Evolutionary conservation across 2,113 vertebrate genomes (phyloP).

Genomic region (Eptatretus burgeri): DNA sequence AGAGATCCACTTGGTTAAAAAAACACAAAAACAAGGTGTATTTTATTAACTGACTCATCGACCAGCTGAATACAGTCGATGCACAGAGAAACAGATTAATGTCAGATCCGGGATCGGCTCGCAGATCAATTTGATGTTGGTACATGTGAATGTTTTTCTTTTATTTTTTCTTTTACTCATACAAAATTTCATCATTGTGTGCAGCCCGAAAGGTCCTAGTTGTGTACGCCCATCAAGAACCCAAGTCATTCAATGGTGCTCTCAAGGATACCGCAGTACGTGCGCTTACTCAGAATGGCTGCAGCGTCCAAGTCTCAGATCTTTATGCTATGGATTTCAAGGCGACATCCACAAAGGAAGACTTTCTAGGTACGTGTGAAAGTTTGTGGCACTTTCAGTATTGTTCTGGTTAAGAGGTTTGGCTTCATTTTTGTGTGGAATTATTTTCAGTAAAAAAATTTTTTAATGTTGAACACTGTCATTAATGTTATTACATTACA

Average conservation of each 20-base stretch:
- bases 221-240: conserved; percentile 26
- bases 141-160: too few relatives aligned
- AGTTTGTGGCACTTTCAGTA: not conserved
- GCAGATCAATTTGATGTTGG: too few relatives aligned
- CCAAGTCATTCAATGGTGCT: conserved; percentile 28
- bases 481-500: not conserved
- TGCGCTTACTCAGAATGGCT: conserved; percentile 17
- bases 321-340: conserved; percentile 32
- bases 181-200: not conserved
- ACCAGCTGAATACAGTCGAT: too few relatives aligned
- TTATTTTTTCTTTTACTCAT: too few relatives aligned
- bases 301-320: conserved; percentile 24
- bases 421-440: not conserved
- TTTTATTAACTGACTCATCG: too few relatives aligned
- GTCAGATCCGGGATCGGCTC: too few relatives aligned
- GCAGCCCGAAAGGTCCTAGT: conserved; percentile 20
- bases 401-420: not conserved
- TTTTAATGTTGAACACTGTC: not conserved
- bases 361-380: conserved; percentile 20
- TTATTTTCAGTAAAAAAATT: not conserved
- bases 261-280: conserved; percentile 22
- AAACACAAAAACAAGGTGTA: too few relatives aligned
- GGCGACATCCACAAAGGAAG: conserved; percentile 20
- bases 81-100: too few relatives aligned
- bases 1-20: too few relatives aligned